Evolutionary conservation across 1,140 invertebrate species (phyloP).

Genomic region (Delia radicum): DNA sequence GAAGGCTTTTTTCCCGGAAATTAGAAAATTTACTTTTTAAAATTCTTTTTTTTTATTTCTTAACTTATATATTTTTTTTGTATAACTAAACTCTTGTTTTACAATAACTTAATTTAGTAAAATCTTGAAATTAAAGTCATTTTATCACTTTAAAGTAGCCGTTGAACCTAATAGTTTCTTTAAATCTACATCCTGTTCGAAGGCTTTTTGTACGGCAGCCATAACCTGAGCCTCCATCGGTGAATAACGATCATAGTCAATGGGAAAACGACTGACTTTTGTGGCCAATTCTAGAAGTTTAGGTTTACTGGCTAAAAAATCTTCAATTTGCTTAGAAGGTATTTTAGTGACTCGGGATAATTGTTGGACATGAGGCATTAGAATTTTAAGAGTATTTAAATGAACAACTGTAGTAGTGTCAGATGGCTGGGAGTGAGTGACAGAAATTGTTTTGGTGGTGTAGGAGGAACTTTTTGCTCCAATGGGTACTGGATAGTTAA

Average conservation of each 20-base stretch:
- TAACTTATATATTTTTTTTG: no score
- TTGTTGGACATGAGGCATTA: slow-evolving; percentile 41
- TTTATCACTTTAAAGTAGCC: slow-evolving; percentile 35
- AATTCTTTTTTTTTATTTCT: no score
- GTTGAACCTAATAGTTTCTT: slow-evolving; percentile 36
- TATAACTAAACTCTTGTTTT: no score
- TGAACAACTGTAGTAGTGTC: not conserved
- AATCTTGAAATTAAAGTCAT: no score
- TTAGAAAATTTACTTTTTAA: no score
- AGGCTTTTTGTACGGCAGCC: slow-evolving; percentile 38
- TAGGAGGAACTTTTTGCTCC: slow-evolving; percentile 9
- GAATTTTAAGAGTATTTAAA: slow-evolving; percentile 24
- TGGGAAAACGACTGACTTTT: slow-evolving; percentile 39
- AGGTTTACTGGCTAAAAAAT: slow-evolving; percentile 42
- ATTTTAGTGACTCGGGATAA: slow-evolving; percentile 42
- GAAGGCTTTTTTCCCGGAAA: no score
- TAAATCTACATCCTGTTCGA: slow-evolving; percentile 40
- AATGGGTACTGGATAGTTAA: slow-evolving; percentile 46
- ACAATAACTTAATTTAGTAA: no score
- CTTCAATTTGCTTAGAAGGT: slow-evolving; percentile 36
- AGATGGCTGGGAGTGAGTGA: not conserved
- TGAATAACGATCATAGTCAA: slow-evolving; percentile 37
- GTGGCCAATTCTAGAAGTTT: slow-evolving; percentile 46
- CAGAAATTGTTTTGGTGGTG: not conserved
- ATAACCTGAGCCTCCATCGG: slow-evolving; percentile 42